These are phyloP conservation scores for Nothoprocta perdicaria DNA, from an alignment of 2,113 vertebrate species.

Conservation along the genomic window DNA sequence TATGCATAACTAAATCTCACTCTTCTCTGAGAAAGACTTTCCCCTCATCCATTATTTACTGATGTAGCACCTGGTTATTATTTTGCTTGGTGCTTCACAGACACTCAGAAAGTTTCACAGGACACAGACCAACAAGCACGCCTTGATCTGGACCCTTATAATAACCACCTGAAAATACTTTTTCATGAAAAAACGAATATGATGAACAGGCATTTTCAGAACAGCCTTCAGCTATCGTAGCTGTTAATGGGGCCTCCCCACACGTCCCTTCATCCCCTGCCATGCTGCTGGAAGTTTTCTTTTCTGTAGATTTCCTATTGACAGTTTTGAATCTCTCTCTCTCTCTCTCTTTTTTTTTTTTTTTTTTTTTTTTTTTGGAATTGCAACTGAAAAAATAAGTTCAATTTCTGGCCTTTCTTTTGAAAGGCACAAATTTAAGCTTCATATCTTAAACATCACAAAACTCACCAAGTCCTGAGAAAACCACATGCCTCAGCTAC, in stretches of 20 bases:
- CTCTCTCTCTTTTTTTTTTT: too few relatives aligned
- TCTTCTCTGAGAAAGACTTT: neutral
- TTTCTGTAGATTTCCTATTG: neutral
- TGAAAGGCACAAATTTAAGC: neutral
- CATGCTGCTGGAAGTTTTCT: neutral
- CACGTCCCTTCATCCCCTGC: too few relatives aligned
- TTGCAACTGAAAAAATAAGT: neutral
- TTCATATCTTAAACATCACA: fast-evolving
- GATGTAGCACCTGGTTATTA: neutral
- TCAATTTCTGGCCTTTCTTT: neutral
- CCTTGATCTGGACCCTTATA: neutral
- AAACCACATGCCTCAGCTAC: fast-evolving
- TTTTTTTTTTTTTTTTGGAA: neutral
- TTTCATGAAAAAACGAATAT: neutral
- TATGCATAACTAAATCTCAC: neutral
- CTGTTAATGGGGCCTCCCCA: neutral
- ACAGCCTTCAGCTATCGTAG: neutral
- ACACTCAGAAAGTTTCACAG: neutral
- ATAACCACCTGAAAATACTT: neutral
- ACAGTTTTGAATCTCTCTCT: neutral
- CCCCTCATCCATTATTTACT: neutral
- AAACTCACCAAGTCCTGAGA: neutral
- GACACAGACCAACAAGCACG: neutral
- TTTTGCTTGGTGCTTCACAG: neutral
- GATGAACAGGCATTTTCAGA: neutral